Evolutionary conservation across 2,797 vertebrate species (phyloP).

Genomic region (Gobio occitaniae): DNA sequence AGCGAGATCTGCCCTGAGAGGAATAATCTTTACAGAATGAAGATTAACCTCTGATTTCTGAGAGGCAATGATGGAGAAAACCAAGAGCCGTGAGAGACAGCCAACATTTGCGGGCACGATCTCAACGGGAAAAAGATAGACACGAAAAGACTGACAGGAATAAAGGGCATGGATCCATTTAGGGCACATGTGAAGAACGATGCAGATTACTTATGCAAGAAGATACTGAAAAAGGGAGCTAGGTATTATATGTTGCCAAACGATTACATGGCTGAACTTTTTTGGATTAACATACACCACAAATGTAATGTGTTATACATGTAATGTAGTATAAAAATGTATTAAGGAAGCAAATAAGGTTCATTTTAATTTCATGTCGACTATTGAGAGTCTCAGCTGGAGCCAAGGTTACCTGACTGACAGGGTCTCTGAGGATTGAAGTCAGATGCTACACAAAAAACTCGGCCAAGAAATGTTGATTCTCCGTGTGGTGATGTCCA

Average conservation of each 20-base stretch:
- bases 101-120: neutral
- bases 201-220: neutral
- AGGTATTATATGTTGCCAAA: neutral
- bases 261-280: neutral
- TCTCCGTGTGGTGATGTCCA: neutral
- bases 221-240: neutral
- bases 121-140: neutral
- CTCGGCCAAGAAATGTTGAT: neutral
- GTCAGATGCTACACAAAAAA: neutral
- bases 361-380: neutral
- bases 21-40: slow-evolving; percentile 43
- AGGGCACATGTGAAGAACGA: neutral
- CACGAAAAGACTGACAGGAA: neutral
- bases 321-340: no score
- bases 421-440: neutral
- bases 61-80: slow-evolving; percentile 41
- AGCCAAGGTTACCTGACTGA: neutral
- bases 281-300: neutral
- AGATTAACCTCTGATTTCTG: slow-evolving; percentile 42
- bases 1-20: slow-evolving; percentile 30
- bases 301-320: neutral
- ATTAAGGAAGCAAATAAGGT: neutral
- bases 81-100: slow-evolving; percentile 3
- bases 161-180: neutral
- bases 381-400: neutral